Conservation (phyloP, 2,888 invertebrate species). For the Brenthis ino region DNA sequence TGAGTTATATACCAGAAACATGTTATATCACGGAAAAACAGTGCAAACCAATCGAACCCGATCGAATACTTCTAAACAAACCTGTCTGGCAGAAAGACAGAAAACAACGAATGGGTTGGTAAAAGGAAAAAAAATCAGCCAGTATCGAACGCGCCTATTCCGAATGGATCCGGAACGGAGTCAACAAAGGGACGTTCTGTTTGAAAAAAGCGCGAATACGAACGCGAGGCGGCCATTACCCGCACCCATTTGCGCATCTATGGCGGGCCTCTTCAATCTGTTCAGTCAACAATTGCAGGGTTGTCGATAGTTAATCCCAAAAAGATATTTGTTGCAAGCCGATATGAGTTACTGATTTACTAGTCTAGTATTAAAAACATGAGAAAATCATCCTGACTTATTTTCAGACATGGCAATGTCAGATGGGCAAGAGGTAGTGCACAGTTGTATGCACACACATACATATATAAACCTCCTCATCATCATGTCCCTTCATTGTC, state of each 20-base stretch:
- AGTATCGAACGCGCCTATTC: conserved; percentile 72
- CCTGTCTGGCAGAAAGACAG: conserved; percentile 56
- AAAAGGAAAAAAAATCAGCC: conserved; percentile 58
- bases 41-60: conserved; percentile 37
- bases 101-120: conserved; percentile 51
- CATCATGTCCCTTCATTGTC: too few species aligned
- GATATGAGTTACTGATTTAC: too few species aligned
- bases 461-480: too few species aligned
- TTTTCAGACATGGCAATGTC: too few species aligned
- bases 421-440: too few species aligned
- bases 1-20: background rate
- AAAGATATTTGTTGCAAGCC: too few species aligned
- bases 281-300: conserved; percentile 68
- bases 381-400: too few species aligned
- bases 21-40: conserved; percentile 6
- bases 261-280: conserved; percentile 77
- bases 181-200: conserved; percentile 79
- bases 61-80: conserved; percentile 53
- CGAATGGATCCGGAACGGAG: conserved; percentile 69
- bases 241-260: conserved; percentile 74
- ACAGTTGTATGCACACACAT: too few species aligned
- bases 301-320: conserved; percentile 27
- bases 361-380: too few species aligned
- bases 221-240: conserved; percentile 76
- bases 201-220: conserved; percentile 75